A percentile compares a stretch with the other conserved stretches of the same genome.
Evolutionary conservation across 2,888 invertebrate genomes (phyloP).

Genomic region (Sturmia bella): DNA sequence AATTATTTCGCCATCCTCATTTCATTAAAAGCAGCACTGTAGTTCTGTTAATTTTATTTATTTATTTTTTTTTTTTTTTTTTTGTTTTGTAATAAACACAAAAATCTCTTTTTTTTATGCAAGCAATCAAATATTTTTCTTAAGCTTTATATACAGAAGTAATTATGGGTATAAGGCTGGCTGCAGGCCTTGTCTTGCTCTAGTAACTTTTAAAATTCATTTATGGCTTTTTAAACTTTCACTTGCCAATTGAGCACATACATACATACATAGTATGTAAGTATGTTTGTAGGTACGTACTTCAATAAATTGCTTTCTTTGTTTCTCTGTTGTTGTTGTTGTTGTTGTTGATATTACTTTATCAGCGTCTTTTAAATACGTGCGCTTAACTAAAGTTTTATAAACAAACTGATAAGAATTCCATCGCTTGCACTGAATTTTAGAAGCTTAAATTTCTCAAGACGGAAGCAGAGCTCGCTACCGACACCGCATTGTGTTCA

Average conservation of each 20-base stretch:
- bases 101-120: too few relatives aligned
- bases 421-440: conserved; percentile 28
- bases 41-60: too few relatives aligned
- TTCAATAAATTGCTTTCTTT: background rate
- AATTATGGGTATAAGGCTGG: too few relatives aligned
- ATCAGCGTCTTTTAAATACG: conserved; percentile 17
- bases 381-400: conserved; percentile 55
- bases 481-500: conserved; percentile 2
- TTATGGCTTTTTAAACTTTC: background rate
- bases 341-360: background rate
- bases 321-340: background rate
- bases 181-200: background rate
- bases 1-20: too few relatives aligned
- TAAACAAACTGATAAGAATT: conserved; percentile 64
- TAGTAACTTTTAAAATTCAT: background rate
- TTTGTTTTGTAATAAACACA: too few relatives aligned
- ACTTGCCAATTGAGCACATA: background rate
- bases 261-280: too few relatives aligned
- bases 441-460: conserved; percentile 44
- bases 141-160: too few relatives aligned
- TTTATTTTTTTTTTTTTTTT: too few relatives aligned
- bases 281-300: too few relatives aligned
- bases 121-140: too few relatives aligned
- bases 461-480: conserved; percentile 58
- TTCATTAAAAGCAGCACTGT: too few relatives aligned